phyloP scores from a whole-genome alignment of 1,140 invertebrate species.

The Drosophila virilis region DNA sequence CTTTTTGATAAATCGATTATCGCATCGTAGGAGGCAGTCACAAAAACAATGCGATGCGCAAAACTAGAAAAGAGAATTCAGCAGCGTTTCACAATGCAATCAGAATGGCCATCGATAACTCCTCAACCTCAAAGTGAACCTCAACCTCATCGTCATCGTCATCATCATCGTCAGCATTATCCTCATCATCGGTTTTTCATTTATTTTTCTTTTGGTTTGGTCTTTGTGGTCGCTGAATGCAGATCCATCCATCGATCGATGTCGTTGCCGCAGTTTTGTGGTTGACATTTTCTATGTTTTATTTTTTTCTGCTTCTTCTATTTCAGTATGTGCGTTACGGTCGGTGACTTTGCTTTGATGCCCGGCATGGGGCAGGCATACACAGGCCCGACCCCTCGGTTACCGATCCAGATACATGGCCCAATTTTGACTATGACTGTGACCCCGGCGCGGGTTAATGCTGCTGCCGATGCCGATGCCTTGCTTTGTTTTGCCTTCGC shows the following conservation, averaged over 20 bases:
- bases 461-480: background rate
- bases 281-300: conserved; percentile 69
- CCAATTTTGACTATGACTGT: conserved; percentile 29
- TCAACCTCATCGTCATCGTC: conserved; percentile 29
- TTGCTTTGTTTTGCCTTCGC: conserved; percentile 14
- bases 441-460: conserved; percentile 19
- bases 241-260: conserved; percentile 46
- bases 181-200: conserved; percentile 31
- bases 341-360: conserved; percentile 79
- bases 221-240: conserved; percentile 62
- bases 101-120: conserved; percentile 44
- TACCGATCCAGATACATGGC: conserved; percentile 27
- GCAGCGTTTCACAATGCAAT: conserved; percentile 5
- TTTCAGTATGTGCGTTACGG: conserved; percentile 32
- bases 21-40: conserved; percentile 71
- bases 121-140: conserved; percentile 5
- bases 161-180: conserved; percentile 45
- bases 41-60: conserved; percentile 60
- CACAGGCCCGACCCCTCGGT: conserved; percentile 1
- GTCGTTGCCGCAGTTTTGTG: conserved; percentile 58
- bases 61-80: conserved; percentile 29
- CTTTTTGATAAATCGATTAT: conserved; percentile 83
- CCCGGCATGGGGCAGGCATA: conserved; percentile 12
- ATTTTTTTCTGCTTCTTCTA: background rate
- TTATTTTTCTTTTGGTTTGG: conserved; percentile 1